These are phyloP conservation scores for Siphamia tubifer DNA, from an alignment of 2,113 vertebrate genomes.

Conservation along the genomic window DNA sequence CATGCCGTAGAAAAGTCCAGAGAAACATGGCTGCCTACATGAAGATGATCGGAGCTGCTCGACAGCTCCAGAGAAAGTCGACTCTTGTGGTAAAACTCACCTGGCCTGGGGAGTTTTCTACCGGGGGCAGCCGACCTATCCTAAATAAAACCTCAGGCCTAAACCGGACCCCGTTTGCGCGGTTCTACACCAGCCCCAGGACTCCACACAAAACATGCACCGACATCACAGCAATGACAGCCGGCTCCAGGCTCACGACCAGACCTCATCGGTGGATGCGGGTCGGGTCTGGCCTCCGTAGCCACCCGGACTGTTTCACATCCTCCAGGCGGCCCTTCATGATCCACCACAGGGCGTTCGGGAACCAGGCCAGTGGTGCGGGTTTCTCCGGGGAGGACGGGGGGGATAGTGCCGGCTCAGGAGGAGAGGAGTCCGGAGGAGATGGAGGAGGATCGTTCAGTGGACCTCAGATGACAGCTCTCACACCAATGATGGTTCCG, in stretches of 20 bases:
- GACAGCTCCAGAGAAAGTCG: slow-evolving; percentile 33
- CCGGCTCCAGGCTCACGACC: slow-evolving; percentile 6
- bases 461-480: slow-evolving; percentile 86
- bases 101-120: neutral
- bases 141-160: neutral
- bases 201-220: neutral
- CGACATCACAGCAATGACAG: slow-evolving; percentile 6
- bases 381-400: slow-evolving; percentile 76
- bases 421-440: slow-evolving; percentile 77
- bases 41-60: slow-evolving; percentile 58
- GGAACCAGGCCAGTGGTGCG: slow-evolving; percentile 63
- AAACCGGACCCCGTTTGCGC: neutral
- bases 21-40: slow-evolving; percentile 73
- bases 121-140: neutral
- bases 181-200: slow-evolving; percentile 24
- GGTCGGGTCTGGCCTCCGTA: neutral
- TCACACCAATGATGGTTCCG: slow-evolving; percentile 91
- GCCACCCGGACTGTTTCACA: neutral
- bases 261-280: slow-evolving; percentile 51
- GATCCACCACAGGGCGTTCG: slow-evolving; percentile 53
- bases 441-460: slow-evolving; percentile 72
- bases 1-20: slow-evolving; percentile 62
- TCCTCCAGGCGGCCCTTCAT: neutral
- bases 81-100: neutral
- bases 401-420: slow-evolving; percentile 69